Conservation (phyloP, 2,888 invertebrate genomes). For the Trisateles emortualis region DNA sequence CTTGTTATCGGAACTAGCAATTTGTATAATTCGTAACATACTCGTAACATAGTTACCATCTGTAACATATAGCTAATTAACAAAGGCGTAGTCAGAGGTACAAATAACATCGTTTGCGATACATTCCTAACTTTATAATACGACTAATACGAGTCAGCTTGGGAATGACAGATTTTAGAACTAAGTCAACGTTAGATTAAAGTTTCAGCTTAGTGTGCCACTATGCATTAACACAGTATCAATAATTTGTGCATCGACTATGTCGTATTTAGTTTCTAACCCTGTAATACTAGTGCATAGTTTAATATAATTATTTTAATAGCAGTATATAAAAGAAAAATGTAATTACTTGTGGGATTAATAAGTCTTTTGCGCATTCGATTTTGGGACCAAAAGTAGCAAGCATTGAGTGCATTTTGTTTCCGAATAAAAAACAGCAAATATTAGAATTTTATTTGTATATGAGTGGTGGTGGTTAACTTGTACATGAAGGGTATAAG, state of each 20-base stretch:
- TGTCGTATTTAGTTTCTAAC: conserved; percentile 25
- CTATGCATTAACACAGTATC: conserved; percentile 32
- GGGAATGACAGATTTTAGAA: conserved; percentile 27
- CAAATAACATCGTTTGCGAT: conserved; percentile 26
- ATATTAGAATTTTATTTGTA: too few species aligned
- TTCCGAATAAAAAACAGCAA: too few species aligned
- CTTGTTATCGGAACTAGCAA: background rate
- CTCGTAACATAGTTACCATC: conserved; percentile 12
- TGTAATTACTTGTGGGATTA: conserved; percentile 43
- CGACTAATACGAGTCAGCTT: conserved; percentile 18
- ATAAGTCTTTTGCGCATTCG: too few species aligned
- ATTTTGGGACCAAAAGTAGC: too few species aligned
- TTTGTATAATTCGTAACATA: conserved; percentile 1
- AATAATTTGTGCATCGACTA: conserved; percentile 37
- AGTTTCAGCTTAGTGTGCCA: conserved; percentile 21
- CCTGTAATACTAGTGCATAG: conserved; percentile 13
- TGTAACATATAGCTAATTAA: conserved; percentile 20
- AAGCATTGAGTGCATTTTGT: too few species aligned
- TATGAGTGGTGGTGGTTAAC: too few species aligned
- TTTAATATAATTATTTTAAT: conserved; percentile 24
- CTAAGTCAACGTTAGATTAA: conserved; percentile 13
- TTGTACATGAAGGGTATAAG: too few species aligned
- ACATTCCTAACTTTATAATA: conserved; percentile 27
- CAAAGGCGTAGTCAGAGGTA: conserved; percentile 27
- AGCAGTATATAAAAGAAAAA: too few species aligned